A percentile compares a stretch with the other conserved stretches of the same genome.
These are phyloP conservation scores for Phlogophora meticulosa DNA, from an alignment of 2,888 invertebrate species.

Conservation along the genomic window DNA sequence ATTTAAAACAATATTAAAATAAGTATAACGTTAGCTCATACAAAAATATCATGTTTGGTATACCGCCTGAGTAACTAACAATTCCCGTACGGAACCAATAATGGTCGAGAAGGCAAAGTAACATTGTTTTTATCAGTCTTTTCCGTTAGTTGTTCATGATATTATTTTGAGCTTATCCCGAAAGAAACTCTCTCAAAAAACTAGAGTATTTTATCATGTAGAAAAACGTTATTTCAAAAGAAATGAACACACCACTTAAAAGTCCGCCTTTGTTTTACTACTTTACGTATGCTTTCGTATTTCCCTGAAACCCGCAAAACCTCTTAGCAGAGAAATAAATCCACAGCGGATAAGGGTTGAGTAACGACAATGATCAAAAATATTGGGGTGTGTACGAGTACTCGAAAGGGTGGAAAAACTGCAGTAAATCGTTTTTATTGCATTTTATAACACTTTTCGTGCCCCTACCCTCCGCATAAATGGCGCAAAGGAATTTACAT, in stretches of 20 bases:
- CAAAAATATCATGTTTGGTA: background rate
- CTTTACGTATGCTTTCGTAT: background rate
- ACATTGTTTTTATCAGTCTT: too few relatives aligned
- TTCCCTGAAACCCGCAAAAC: constrained; percentile 22
- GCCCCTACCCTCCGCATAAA: constrained; percentile 73
- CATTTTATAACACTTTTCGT: constrained; percentile 80
- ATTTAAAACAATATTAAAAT: background rate
- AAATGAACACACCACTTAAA: background rate
- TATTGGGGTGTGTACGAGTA: constrained; percentile 68
- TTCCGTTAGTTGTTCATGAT: too few relatives aligned
- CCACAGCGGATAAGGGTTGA: constrained; percentile 63
- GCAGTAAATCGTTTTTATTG: constrained; percentile 89
- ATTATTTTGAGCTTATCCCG: too few relatives aligned
- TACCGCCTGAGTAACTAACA: too few relatives aligned
- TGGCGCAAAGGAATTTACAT: constrained; percentile 83
- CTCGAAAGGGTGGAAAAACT: constrained; percentile 80
- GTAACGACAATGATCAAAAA: constrained; percentile 75
- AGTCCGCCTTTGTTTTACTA: constrained; percentile 22
- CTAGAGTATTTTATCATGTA: too few relatives aligned
- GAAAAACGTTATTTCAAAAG: background rate
- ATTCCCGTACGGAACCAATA: too few relatives aligned
- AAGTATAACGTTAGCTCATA: too few relatives aligned
- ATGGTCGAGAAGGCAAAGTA: too few relatives aligned
- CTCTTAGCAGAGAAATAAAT: constrained; percentile 49
- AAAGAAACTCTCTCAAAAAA: too few relatives aligned